Conservation (phyloP, 2,888 invertebrate genomes). For the Pachymerium ferrugineum region DNA sequence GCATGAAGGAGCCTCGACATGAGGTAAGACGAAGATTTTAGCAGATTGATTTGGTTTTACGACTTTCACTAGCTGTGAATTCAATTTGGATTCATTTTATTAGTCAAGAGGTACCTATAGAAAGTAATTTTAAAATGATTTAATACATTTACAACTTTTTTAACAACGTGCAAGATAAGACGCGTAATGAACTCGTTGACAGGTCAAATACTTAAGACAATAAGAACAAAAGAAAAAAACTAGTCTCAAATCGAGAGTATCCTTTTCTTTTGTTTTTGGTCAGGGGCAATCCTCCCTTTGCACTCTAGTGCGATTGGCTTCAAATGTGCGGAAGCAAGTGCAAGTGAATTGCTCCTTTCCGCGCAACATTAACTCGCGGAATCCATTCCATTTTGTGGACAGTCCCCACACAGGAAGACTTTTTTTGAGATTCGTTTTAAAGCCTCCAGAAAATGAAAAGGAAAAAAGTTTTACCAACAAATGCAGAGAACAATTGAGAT, state of each 20-base stretch:
- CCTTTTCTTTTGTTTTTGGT: constrained; percentile 7
- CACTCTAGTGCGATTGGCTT: constrained; percentile 30
- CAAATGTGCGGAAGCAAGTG: constrained; percentile 31
- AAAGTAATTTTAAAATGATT: no score
- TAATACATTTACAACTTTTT: no score
- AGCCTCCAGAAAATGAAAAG: background rate
- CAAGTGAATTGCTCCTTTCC: constrained; percentile 31
- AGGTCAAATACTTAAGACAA: no score
- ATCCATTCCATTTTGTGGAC: constrained; percentile 30
- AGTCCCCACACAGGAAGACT: background rate
- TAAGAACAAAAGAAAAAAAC: background rate
- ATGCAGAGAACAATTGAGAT: constrained; percentile 1
- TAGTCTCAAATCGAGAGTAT: constrained; percentile 19
- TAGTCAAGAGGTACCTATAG: background rate
- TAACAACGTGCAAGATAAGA: no score
- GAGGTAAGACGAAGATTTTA: constrained; percentile 19
- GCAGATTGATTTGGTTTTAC: constrained; percentile 25
- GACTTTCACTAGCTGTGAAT: background rate
- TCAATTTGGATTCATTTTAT: constrained; percentile 16
- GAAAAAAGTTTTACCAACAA: background rate
- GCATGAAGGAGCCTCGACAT: constrained; percentile 10
- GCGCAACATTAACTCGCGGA: constrained; percentile 32
- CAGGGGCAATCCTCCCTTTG: background rate
- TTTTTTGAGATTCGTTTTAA: constrained; percentile 2
- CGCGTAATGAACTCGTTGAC: no score